Evolutionary conservation across 2,888 invertebrate species (phyloP), one percentile per base, ranked within the genome.

Genomic region (Achlya flavicornis): DNA sequence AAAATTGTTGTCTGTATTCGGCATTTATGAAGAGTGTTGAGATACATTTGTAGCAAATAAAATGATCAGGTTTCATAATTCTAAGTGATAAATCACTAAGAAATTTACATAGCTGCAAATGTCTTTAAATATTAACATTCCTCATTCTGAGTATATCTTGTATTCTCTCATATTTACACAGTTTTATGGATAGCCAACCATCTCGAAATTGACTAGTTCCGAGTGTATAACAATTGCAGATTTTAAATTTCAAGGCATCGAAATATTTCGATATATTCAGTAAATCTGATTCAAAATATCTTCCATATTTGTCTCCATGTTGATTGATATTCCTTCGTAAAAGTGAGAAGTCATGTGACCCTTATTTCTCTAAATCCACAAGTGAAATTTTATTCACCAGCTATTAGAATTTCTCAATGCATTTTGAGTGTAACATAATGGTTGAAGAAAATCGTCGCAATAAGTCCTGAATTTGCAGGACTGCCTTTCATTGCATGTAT

Each of bases 201-300:
- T 19, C 19, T 57, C 11, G 58, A 63, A 46, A 53, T 5, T 7
- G 3, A 19, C 53, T 10, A 46, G n/a, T 46, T 46, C n/a, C 14
- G 14, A 43, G 6, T 43, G 43, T 43, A 12, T 43, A 14, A 14
- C 5, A 43, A 14, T 48, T n/a, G n/a, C 16, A 53, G 16, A 10
- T 53, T 46, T n/a, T 0, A n/a, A 46, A 46, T 46, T 38, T 62
- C 60, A 65, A 43, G 26, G n/a, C 38, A 14, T 16, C 26, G 12
- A 19, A n/a, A 41, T 43, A 26, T 59, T 11, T 41, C 14, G 38
- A 10, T n/a, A 7, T 35, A 41, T 59, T 14, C 38, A 59, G 10
- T 10, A 11, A 41, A 41, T 19, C 11, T 11, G 10, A 38, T 59
- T 59, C 19, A 3, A 38, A 41, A 19, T 41, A 14, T 26, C 4